These are phyloP conservation scores for Gobius niger DNA, from an alignment of 2,113 vertebrate genomes.

Conservation along the genomic window DNA sequence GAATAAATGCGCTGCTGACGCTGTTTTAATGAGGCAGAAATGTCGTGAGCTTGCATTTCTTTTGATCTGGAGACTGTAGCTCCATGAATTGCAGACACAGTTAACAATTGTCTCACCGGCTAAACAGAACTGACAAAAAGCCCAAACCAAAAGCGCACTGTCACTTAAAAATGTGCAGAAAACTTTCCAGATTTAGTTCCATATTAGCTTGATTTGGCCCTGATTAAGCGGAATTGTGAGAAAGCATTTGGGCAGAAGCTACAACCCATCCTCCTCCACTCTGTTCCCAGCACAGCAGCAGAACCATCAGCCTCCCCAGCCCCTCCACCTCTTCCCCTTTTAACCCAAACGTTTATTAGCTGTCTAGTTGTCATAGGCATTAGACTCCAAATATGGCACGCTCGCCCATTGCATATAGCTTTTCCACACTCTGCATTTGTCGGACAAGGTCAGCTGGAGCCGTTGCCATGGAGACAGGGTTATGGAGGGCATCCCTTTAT, in stretches of 20 bases:
- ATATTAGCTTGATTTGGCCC: too few relatives aligned
- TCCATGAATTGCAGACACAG: too few relatives aligned
- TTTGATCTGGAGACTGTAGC: not conserved
- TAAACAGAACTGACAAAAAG: too few relatives aligned
- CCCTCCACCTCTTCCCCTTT: not conserved
- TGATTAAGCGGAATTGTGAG: too few relatives aligned
- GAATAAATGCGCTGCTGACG: constrained; percentile 19
- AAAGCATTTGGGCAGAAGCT: too few relatives aligned
- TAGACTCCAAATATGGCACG: not conserved
- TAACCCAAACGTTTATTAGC: too few relatives aligned
- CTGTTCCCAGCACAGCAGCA: not conserved
- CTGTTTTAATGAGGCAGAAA: constrained; percentile 21
- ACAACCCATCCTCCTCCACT: not conserved
- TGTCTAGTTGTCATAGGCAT: not conserved
- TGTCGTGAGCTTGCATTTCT: not conserved
- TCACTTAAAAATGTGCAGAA: too few relatives aligned
- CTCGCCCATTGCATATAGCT: constrained; percentile 34
- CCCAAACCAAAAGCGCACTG: too few relatives aligned
- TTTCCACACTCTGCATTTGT: constrained; percentile 23
- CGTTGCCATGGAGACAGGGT: constrained; percentile 54
- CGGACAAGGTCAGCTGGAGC: constrained; percentile 54
- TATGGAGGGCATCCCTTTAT: constrained; percentile 29
- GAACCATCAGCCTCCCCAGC: not conserved
- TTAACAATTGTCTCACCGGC: too few relatives aligned
- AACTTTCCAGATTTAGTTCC: too few relatives aligned